Base-by-base conservation (phyloP, 1,140 invertebrate species). In the Zelostemma sp. region DNA sequence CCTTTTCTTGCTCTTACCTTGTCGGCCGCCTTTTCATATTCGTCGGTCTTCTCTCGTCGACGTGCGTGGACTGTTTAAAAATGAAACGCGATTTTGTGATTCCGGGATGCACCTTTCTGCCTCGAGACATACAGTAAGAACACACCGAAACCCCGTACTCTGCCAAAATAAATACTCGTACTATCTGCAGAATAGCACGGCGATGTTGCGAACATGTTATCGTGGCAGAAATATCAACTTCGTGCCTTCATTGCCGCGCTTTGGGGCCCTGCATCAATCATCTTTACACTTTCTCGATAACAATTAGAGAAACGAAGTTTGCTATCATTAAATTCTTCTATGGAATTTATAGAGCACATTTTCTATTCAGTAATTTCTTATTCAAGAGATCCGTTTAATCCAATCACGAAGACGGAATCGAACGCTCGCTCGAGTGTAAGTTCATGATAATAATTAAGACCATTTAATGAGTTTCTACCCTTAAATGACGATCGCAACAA, bases 391-490 rank as follows among this genome's bases (percentile, higher is more conserved):
- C 68, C 65, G 57, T 56, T 65, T 74, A 76, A 76, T 76, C 74
- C 74, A 61, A 76, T 76, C 74, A 76, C 53, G 54, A 64, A 56
- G 65, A 59, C 61, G 53, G 58, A 72, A 67, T 56, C 63, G 63
- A 66, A 63, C 65, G 74, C 64, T 70, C 68, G 61, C 72, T 68
- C 56, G 67, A 68, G 65, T 72, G 68, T 76, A 72, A 76, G 66
- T 74, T 68, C 70, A 67, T 67, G 73, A 75, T 75, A 75, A 75
- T 75, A 68, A 71, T 59, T 73, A 75, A 70, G 68, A 67, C 73
- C 58, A 75, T 75, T 75, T 63, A 73, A 70, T 68, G 63, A 59
- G 68, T 68, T 67, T 73, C 67, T 71, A 66, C 54, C 70, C 60
- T 75, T 72, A 72, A 75, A 75, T 72, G 70, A 70, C 58, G 59